Conservation (phyloP, 2,888 invertebrate genomes). For the Drosophila parthenogenetica region DNA sequence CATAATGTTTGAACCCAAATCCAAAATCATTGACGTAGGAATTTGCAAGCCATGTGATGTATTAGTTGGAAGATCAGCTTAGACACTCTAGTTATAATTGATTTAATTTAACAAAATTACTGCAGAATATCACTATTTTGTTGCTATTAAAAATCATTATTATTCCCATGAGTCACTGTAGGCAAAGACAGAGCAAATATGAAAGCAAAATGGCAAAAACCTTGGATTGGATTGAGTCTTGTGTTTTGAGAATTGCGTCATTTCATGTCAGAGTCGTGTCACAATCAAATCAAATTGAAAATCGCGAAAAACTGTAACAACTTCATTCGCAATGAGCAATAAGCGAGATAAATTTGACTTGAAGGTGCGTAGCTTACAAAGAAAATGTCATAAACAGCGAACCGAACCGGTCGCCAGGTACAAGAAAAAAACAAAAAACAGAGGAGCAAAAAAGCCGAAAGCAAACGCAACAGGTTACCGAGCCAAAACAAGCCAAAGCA, state of each 20-base stretch:
- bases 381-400: slow-evolving; percentile 74
- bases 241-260: slow-evolving; percentile 67
- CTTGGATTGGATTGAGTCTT: slow-evolving; percentile 53
- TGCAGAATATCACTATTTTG: background rate
- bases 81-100: background rate
- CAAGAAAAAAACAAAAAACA: slow-evolving; percentile 29
- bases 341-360: slow-evolving; percentile 71
- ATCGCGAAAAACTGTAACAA: slow-evolving; percentile 73
- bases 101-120: background rate
- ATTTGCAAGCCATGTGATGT: slow-evolving; percentile 7
- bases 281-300: slow-evolving; percentile 73
- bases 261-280: slow-evolving; percentile 73
- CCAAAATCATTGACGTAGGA: slow-evolving; percentile 25
- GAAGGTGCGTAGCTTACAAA: slow-evolving; percentile 80
- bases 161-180: slow-evolving; percentile 39
- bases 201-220: slow-evolving; percentile 53
- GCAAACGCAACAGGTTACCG: slow-evolving; percentile 79
- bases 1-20: slow-evolving; percentile 20
- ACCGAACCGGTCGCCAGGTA: slow-evolving; percentile 51
- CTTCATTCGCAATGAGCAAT: slow-evolving; percentile 74
- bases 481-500: slow-evolving; percentile 12
- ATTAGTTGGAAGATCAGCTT: background rate
- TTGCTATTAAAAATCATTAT: slow-evolving; percentile 1
- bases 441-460: slow-evolving; percentile 69
- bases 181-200: slow-evolving; percentile 32